phyloP scores from a whole-genome alignment of 2,888 invertebrate species.

The Carcina quercana region DNA sequence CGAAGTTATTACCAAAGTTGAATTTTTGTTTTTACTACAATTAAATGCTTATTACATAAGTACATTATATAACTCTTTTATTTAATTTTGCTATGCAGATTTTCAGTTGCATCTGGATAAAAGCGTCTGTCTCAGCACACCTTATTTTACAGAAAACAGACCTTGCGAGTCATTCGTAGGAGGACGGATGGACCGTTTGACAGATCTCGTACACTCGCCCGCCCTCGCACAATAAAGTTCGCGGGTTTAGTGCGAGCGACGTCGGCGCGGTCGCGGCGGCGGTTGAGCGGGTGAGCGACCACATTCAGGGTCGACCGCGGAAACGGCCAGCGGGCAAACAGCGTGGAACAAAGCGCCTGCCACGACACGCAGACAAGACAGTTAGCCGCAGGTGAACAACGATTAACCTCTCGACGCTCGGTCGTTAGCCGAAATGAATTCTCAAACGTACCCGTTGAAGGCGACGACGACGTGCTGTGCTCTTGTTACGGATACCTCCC shows the following conservation, averaged over 20 bases:
- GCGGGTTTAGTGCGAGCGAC: conserved; percentile 40
- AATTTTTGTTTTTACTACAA: too few species aligned
- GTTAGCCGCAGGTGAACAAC: conserved; percentile 58
- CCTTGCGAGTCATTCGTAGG: too few species aligned
- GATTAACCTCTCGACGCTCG: conserved; percentile 58
- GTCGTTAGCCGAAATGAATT: conserved; percentile 48
- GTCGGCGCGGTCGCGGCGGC: conserved; percentile 29
- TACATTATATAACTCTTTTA: too few species aligned
- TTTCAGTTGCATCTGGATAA: too few species aligned
- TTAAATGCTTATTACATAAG: too few species aligned
- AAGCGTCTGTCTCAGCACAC: too few species aligned
- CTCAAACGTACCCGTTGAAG: conserved; percentile 45
- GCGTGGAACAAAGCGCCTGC: conserved; percentile 42
- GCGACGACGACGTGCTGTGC: conserved; percentile 41
- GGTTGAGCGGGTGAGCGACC: conserved; percentile 55
- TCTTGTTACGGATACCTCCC: conserved; percentile 42
- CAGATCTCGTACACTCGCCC: conserved; percentile 49
- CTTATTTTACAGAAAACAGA: too few species aligned
- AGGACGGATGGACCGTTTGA: conserved; percentile 40
- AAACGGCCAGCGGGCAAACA: conserved; percentile 30
- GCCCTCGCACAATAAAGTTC: conserved; percentile 58
- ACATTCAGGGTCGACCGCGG: conserved; percentile 47
- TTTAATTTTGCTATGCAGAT: too few species aligned
- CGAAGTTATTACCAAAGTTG: too few species aligned
- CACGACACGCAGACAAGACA: conserved; percentile 34